Evolutionary conservation across 2,888 invertebrate genomes (phyloP).

Genomic region (Xanthia icteritia): DNA sequence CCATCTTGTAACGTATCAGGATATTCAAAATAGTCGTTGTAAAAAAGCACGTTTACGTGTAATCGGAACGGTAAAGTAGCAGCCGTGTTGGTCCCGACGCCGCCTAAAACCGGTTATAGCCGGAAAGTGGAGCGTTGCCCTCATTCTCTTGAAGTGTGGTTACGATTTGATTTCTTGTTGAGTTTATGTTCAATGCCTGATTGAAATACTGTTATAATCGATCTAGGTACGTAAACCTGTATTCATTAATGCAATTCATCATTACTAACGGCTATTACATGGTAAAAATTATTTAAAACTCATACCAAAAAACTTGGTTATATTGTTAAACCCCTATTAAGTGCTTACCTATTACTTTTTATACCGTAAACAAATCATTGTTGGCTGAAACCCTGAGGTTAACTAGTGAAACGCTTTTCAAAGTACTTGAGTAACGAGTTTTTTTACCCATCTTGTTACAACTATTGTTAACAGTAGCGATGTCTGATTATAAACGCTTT

Average conservation of each 20-base stretch:
- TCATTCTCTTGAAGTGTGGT: slow-evolving; percentile 80
- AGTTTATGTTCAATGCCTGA: slow-evolving; percentile 70
- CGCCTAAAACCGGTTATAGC: slow-evolving; percentile 80
- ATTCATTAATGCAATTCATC: slow-evolving; percentile 39
- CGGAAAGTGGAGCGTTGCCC: slow-evolving; percentile 87
- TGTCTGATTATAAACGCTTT: slow-evolving; percentile 61
- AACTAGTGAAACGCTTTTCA: slow-evolving; percentile 35
- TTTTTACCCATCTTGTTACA: slow-evolving; percentile 40
- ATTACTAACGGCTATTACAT: slow-evolving; percentile 17
- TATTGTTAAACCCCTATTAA: slow-evolving; percentile 10
- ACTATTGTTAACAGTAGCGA: slow-evolving; percentile 56
- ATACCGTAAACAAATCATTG: slow-evolving; percentile 28
- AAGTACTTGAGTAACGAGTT: slow-evolving; percentile 24
- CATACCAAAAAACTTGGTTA: slow-evolving; percentile 4
- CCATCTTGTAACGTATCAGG: slow-evolving; percentile 39
- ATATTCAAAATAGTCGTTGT: slow-evolving; percentile 60
- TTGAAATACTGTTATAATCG: slow-evolving; percentile 75
- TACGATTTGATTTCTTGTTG: slow-evolving; percentile 82
- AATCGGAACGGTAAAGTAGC: slow-evolving; percentile 72
- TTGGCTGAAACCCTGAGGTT: slow-evolving; percentile 34
- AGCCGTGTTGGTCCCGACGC: slow-evolving; percentile 71
- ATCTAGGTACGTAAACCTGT: slow-evolving; percentile 33
- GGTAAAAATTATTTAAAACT: slow-evolving; percentile 7
- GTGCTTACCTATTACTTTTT: slow-evolving; percentile 38
- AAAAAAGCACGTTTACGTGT: slow-evolving; percentile 67